Percentiles rank a stretch among this genome's conserved stretches.
Conservation (phyloP, 2,888 invertebrate species). For the Deilephila elpenor region DNA sequence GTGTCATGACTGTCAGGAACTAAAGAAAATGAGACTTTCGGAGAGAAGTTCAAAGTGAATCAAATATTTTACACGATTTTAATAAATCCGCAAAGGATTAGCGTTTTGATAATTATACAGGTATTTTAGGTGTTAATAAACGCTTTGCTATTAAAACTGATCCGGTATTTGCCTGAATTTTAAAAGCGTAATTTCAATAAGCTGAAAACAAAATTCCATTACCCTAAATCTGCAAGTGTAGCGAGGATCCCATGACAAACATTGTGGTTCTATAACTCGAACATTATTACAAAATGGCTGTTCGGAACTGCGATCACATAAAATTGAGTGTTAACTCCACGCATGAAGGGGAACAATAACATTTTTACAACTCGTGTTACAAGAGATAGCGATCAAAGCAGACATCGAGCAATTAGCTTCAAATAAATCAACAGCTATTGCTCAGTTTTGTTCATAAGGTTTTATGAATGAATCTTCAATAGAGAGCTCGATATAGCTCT, state of each 20-base stretch:
- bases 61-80: too few species aligned
- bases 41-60: too few species aligned
- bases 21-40: too few species aligned
- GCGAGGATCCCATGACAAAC: conserved; percentile 20
- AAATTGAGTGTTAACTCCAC: conserved; percentile 59
- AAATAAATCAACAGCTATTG: conserved; percentile 12
- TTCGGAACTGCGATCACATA: conserved; percentile 53
- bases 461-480: conserved; percentile 1
- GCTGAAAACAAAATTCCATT: conserved; percentile 2
- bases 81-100: too few species aligned
- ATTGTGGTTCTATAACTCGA: conserved; percentile 35
- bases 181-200: background rate
- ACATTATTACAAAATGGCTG: background rate
- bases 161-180: background rate
- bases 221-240: background rate
- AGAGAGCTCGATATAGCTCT: background rate
- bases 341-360: conserved; percentile 59
- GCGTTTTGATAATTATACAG: too few species aligned
- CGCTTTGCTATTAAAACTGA: too few species aligned
- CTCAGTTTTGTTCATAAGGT: conserved; percentile 4
- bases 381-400: conserved; percentile 7
- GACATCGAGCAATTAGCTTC: conserved; percentile 7
- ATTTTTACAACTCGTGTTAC: conserved; percentile 58
- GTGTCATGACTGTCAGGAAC: too few species aligned
- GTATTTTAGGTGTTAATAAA: too few species aligned